Evolutionary conservation across 37 sponge, comb jelly and placozoan genomes (phyloP).

Genomic region (Sycon ciliatum): DNA sequence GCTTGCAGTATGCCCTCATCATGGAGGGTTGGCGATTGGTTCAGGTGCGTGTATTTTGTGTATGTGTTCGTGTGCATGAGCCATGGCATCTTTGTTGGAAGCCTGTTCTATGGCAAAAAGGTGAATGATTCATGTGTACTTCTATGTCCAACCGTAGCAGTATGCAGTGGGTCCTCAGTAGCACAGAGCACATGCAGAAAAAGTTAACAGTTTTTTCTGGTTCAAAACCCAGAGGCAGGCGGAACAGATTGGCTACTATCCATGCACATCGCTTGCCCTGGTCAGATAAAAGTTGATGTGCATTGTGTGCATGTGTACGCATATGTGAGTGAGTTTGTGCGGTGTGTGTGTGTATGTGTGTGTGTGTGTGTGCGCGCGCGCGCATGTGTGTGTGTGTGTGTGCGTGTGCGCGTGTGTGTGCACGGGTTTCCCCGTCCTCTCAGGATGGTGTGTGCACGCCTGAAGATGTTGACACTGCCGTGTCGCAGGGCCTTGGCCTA

Average conservation of each 20-base stretch:
- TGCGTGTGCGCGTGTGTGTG: background rate
- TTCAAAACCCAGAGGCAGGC: too few relatives aligned
- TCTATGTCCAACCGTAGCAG: background rate
- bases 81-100: background rate
- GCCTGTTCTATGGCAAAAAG: background rate
- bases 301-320: too few relatives aligned
- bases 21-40: conserved; percentile 94
- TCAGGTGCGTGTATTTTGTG: conserved; percentile 57
- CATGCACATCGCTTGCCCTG: too few relatives aligned
- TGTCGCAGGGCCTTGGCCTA: conserved; percentile 74
- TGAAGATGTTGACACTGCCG: conserved; percentile 82
- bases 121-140: background rate
- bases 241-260: too few relatives aligned
- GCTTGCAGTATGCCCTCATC: conserved; percentile 90
- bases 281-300: too few relatives aligned
- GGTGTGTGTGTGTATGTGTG: too few relatives aligned
- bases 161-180: background rate
- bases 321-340: too few relatives aligned
- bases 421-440: too few relatives aligned
- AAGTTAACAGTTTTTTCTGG: too few relatives aligned
- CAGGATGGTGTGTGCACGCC: conserved; percentile 89
- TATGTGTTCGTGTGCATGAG: too few relatives aligned
- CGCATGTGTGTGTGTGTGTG: background rate
- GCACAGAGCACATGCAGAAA: background rate
- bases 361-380: too few relatives aligned